Evolutionary conservation across 2,888 invertebrate genomes (phyloP).

Genomic region (Tetranychus truncatus): DNA sequence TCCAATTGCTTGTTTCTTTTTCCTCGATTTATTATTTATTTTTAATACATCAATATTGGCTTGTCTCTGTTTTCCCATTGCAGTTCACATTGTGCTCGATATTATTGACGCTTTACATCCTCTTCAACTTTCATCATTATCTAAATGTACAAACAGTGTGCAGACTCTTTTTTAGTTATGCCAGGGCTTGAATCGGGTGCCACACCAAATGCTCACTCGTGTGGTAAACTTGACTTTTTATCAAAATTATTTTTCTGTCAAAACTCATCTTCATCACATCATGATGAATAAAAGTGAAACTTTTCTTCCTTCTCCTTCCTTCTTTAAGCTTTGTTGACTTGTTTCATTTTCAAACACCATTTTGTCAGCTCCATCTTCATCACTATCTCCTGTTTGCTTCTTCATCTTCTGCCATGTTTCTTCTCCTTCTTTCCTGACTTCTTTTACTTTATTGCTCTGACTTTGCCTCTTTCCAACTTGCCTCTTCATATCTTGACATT

Average conservation of each 20-base stretch:
- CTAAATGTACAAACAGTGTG: background rate
- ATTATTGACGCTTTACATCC: background rate
- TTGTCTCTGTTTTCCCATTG: background rate
- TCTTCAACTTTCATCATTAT: background rate
- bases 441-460: background rate
- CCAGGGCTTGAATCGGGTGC: background rate
- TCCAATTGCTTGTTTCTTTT: too few relatives aligned
- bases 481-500: background rate
- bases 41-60: background rate
- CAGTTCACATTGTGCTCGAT: background rate
- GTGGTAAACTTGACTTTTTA: background rate
- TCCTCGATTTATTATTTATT: too few relatives aligned
- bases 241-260: background rate
- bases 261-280: conserved; percentile 1
- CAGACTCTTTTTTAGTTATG: too few relatives aligned
- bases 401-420: too few relatives aligned
- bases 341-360: background rate
- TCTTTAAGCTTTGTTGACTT: too few relatives aligned
- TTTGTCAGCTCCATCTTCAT: too few relatives aligned
- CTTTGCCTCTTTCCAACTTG: background rate
- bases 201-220: background rate
- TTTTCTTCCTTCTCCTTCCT: too few relatives aligned
- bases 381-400: too few relatives aligned
- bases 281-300: background rate
- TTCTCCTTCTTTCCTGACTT: background rate